Evolutionary conservation across 2,797 vertebrate genomes (phyloP).

Genomic region (Cirrhinus mrigala): DNA sequence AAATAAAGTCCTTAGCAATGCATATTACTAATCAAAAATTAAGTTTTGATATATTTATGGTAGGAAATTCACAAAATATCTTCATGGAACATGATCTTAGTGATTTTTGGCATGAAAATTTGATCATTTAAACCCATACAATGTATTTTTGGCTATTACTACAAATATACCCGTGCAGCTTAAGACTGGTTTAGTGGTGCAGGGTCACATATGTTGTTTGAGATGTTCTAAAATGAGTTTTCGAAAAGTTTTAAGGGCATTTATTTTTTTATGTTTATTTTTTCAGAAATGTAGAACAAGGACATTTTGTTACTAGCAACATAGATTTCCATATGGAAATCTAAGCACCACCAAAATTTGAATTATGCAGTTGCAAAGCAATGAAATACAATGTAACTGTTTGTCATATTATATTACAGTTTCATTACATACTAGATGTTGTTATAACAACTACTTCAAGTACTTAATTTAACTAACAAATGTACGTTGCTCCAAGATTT

Average conservation of each 20-base stretch:
- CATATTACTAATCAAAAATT: no score
- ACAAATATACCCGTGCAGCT: no score
- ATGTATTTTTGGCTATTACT: no score
- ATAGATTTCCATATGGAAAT: conserved; percentile 11
- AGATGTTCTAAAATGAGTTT: background rate
- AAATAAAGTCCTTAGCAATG: no score
- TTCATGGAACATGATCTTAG: no score
- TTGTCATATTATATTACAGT: background rate
- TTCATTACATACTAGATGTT: background rate
- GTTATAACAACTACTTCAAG: background rate
- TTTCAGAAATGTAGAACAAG: background rate
- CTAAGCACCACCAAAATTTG: background rate
- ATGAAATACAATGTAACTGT: background rate
- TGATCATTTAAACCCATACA: no score
- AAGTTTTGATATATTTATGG: no score
- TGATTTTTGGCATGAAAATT: no score
- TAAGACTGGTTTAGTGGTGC: no score
- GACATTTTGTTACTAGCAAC: background rate
- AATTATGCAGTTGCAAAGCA: background rate
- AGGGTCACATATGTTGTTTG: background rate
- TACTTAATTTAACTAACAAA: background rate
- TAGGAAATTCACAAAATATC: no score
- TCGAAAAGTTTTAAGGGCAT: background rate
- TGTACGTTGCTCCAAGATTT: background rate
- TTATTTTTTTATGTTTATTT: background rate